These are phyloP conservation scores for Cephus pulcher DNA, from an alignment of 2,888 invertebrate species.

Conservation along the genomic window DNA sequence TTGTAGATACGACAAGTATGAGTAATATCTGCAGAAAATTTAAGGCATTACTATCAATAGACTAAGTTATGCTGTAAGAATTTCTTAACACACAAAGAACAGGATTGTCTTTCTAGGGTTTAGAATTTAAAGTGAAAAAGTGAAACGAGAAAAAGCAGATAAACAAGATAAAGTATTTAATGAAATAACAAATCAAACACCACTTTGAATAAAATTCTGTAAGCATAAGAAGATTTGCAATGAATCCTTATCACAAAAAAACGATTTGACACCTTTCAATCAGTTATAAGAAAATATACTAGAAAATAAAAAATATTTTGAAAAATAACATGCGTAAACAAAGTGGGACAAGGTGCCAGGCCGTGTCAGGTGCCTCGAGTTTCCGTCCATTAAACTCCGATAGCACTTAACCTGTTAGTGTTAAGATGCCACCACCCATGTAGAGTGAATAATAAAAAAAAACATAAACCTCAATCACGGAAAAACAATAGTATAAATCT, in stretches of 20 bases:
- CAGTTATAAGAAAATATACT: neutral
- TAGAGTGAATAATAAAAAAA: neutral
- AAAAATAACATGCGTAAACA: constrained; percentile 45
- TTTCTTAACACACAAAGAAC: neutral
- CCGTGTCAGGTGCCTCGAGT: constrained; percentile 47
- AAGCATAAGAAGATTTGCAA: neutral
- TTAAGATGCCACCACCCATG: neutral
- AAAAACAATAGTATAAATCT: neutral
- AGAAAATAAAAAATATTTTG: neutral
- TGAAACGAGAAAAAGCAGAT: constrained; percentile 15
- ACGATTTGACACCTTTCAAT: neutral
- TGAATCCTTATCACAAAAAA: neutral
- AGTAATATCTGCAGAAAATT: neutral
- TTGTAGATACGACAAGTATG: neutral
- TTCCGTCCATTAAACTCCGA: constrained; percentile 21
- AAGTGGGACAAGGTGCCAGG: constrained; percentile 60
- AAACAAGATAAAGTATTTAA: neutral
- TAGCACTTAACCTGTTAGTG: constrained; percentile 37
- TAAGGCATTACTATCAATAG: neutral
- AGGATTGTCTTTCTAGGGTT: neutral
- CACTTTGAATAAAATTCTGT: neutral
- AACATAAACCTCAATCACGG: neutral
- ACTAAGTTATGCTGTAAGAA: neutral
- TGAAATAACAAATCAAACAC: neutral
- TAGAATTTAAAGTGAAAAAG: constrained; percentile 3